phyloP scores from a whole-genome alignment of 2,888 invertebrate genomes.

The Caradrina clavipalpis region DNA sequence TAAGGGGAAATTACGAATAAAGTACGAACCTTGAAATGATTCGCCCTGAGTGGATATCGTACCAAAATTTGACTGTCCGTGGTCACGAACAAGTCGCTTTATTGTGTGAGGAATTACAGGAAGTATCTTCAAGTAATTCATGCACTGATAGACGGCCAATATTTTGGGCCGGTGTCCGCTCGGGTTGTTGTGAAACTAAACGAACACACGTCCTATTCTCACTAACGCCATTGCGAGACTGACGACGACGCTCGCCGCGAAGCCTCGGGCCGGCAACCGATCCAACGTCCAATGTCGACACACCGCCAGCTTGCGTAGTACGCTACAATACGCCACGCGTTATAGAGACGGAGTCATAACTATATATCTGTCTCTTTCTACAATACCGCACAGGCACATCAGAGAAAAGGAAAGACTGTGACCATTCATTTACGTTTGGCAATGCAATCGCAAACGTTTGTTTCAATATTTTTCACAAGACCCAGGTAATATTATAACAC shows the following conservation, averaged over 20 bases:
- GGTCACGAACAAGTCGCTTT: conserved; percentile 82
- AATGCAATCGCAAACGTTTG: conserved; percentile 82
- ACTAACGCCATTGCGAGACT: conserved; percentile 91
- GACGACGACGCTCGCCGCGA: conserved; percentile 78
- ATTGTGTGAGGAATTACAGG: conserved; percentile 84
- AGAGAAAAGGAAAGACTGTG: conserved; percentile 75
- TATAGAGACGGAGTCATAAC: conserved; percentile 66
- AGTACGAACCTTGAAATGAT: conserved; percentile 90
- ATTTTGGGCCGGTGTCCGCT: conserved; percentile 92
- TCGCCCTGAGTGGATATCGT: conserved; percentile 91
- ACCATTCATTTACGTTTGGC: conserved; percentile 90
- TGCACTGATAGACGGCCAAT: conserved; percentile 89
- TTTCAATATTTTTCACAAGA: conserved; percentile 82
- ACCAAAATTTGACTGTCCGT: conserved; percentile 91
- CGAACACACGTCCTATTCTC: conserved; percentile 86
- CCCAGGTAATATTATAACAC: conserved; percentile 62
- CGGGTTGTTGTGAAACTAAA: conserved; percentile 88
- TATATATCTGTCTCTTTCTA: conserved; percentile 78
- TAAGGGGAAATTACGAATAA: conserved; percentile 89
- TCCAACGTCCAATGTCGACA: conserved; percentile 91
- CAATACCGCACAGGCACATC: conserved; percentile 44
- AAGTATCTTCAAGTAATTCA: conserved; percentile 87
- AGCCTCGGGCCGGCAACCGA: conserved; percentile 88
- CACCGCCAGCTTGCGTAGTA: conserved; percentile 90
- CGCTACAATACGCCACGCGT: conserved; percentile 86